Percentiles rank a stretch among this genome's conserved stretches.
phyloP scores from a whole-genome alignment of 2,888 invertebrate species.

The Erannis defoliaria region DNA sequence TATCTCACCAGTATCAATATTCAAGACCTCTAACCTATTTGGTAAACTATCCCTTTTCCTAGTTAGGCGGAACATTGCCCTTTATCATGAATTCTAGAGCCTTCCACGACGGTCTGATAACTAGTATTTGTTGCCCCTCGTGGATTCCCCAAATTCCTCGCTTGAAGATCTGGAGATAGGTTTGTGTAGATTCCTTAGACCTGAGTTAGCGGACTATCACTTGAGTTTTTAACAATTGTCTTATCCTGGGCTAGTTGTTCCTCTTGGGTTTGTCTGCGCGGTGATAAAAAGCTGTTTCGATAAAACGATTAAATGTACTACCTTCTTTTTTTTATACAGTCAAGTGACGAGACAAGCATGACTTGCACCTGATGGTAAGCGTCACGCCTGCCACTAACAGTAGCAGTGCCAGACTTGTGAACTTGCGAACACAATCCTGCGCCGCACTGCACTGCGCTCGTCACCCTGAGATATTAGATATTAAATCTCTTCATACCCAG shows the following conservation, averaged over 20 bases:
- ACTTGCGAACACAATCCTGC: too few relatives aligned
- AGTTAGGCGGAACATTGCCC: constrained; percentile 13
- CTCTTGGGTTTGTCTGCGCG: too few relatives aligned
- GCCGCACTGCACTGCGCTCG: too few relatives aligned
- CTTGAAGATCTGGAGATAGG: constrained; percentile 39
- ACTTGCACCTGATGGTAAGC: too few relatives aligned
- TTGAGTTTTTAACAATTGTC: not conserved
- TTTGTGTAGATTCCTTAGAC: constrained; percentile 36
- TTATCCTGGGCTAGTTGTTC: not conserved
- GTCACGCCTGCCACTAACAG: too few relatives aligned
- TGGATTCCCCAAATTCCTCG: constrained; percentile 44
- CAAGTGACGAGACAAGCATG: too few relatives aligned
- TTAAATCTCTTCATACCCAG: too few relatives aligned
- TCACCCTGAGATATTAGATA: too few relatives aligned
- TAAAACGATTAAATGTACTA: too few relatives aligned
- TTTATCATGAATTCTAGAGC: constrained; percentile 15
- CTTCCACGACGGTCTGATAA: constrained; percentile 32
- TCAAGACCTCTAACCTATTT: constrained; percentile 7
- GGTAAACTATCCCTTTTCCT: constrained; percentile 4
- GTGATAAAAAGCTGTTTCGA: too few relatives aligned
- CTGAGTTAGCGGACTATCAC: constrained; percentile 15
- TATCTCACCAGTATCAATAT: constrained; percentile 14
- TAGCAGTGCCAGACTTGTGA: too few relatives aligned
- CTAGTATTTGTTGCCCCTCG: constrained; percentile 39
- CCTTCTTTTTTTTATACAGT: too few relatives aligned